Evolutionary conservation across 2,797 vertebrate species (phyloP), one percentile per base, ranked within the genome.

Genomic region (Muscicapa comitata): DNA sequence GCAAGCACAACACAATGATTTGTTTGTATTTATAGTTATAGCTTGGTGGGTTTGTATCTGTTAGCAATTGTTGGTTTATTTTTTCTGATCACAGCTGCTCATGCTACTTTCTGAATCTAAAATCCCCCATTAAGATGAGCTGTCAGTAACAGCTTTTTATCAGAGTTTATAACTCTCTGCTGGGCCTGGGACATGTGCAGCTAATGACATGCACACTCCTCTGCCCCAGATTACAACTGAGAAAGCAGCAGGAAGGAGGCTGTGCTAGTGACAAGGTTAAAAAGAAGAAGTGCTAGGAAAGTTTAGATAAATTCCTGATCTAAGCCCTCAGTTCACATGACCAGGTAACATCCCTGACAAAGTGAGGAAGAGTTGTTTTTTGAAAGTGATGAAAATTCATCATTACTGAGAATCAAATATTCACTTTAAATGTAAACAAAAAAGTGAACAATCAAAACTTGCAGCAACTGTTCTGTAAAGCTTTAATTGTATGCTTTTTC

Each of bases 1-100:
- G 50, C 5, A 21, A 90, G 65, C 2, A 0, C 42, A 91, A 42
- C 61, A 51, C 67, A 55, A 51, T 54, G 45, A 72, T 75, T 86
- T 86, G 75, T 86, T 94, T 94, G 61, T 70, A 59, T 87, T 89
- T 90, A 57, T 80, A 80, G 54, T 62, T 86, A 33, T 77, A 86
- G 58, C 54, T 58, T 31, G 15, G 6, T 51, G 54, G 3, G 24
- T 67, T 72, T 77, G 28, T 70, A 51, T 31, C n/a, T 82, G 29
- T 65, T 95, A 79, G 35, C 75, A 33, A 29, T 10, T 51, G 38
- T 1, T 28, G 4, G 6, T n/a, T 45, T 53, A 28, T 29, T 67
- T 58, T 48, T 43, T 6, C 89, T 86, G 73, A 92, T 51, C 19
- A 42, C 48, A 80, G 70, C 76, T 86, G 50, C 66, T 94, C 43